phyloP scores from a whole-genome alignment of 1,140 invertebrate genomes.

The Trinorchestia longiramus region DNA sequence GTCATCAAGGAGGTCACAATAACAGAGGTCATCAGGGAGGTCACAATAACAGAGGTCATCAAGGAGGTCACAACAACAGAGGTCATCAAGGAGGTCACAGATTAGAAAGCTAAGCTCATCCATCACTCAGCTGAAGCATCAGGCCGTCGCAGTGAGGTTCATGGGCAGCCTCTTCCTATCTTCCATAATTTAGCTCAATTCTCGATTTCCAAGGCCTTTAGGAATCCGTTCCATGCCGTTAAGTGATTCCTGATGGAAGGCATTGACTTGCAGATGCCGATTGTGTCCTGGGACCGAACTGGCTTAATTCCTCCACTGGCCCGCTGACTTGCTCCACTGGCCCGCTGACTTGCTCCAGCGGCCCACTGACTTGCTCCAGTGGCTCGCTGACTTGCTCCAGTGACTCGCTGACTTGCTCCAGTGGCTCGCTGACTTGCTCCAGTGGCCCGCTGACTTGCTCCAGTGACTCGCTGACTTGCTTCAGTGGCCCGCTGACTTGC shows the following conservation, averaged over 20 bases:
- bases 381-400: no score
- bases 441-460: no score
- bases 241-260: neutral
- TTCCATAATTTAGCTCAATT: neutral
- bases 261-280: conserved; percentile 7
- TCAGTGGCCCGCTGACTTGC: neutral
- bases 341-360: neutral
- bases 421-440: no score
- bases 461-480: neutral
- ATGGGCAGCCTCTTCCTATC: no score
- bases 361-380: neutral
- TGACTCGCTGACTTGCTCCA: neutral
- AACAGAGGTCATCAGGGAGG: no score
- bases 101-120: no score
- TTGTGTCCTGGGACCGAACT: neutral
- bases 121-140: no score
- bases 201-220: neutral
- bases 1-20: no score
- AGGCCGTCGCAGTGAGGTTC: no score
- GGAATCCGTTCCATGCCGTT: neutral
- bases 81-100: no score
- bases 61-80: no score
- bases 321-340: neutral
- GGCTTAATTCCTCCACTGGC: neutral
- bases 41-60: no score